Evolutionary conservation across 1,140 invertebrate genomes (phyloP).

Genomic region (Drosophila neocordata): DNA sequence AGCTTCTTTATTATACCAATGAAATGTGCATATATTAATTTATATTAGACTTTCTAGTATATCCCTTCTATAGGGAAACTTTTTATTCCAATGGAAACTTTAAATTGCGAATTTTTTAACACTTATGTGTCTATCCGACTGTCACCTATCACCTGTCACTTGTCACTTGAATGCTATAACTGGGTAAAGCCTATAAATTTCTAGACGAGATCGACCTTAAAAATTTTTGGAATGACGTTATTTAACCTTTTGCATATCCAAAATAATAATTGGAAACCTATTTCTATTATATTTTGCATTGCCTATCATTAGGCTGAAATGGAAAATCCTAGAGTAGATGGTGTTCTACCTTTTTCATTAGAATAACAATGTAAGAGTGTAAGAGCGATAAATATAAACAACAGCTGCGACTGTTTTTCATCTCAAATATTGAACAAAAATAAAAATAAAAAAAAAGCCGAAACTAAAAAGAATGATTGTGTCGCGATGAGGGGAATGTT

Average conservation of each 20-base stretch:
- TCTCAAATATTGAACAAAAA: slow-evolving; percentile 50
- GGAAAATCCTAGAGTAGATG: neutral
- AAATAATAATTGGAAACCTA: too few species aligned
- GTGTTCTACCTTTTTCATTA: slow-evolving; percentile 3
- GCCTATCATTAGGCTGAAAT: neutral
- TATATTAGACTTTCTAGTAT: too few species aligned
- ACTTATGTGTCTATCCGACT: neutral
- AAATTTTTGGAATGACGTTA: neutral
- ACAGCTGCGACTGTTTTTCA: slow-evolving; percentile 38
- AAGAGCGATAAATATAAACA: slow-evolving; percentile 36
- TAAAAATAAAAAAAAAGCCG: slow-evolving; percentile 58
- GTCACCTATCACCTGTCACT: neutral
- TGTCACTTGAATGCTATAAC: neutral
- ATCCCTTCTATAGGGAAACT: neutral
- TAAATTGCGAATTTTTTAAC: neutral
- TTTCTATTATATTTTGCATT: neutral
- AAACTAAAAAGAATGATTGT: slow-evolving; percentile 34
- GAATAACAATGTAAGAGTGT: slow-evolving; percentile 20
- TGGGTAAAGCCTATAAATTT: neutral
- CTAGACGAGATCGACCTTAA: too few species aligned
- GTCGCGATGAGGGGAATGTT: neutral
- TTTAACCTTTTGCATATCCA: neutral
- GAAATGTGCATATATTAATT: too few species aligned
- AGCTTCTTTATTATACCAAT: too few species aligned
- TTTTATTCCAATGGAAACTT: neutral